Conservation (phyloP, 1,140 invertebrate species). For the Caenorhabditis briggsae region DNA sequence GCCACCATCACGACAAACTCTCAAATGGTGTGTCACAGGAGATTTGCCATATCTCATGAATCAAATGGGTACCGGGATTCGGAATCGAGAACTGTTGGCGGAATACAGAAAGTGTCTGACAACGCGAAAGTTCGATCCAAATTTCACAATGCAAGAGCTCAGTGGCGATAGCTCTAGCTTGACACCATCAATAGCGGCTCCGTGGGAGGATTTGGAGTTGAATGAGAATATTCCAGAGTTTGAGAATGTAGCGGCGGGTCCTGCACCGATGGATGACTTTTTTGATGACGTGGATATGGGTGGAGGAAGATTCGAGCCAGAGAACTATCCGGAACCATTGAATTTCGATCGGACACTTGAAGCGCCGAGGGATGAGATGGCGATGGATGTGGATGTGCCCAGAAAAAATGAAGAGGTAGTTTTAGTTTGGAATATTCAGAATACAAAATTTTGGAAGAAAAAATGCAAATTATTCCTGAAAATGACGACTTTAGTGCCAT, state of each 20-base stretch:
- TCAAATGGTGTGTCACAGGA: slow-evolving; percentile 99
- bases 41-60: slow-evolving; percentile 75
- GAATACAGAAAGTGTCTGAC: neutral
- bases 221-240: slow-evolving; percentile 5
- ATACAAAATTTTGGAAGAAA: too few relatives aligned
- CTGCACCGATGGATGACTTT: neutral
- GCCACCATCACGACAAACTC: slow-evolving; percentile 92
- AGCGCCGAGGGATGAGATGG: neutral
- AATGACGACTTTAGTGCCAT: neutral
- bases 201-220: slow-evolving; percentile 6
- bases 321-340: too few relatives aligned
- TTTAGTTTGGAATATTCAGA: too few relatives aligned
- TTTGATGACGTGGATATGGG: neutral
- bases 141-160: neutral
- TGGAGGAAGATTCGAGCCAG: neutral
- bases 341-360: neutral
- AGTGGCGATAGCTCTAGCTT: slow-evolving; percentile 4
- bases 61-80: neutral
- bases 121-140: neutral
- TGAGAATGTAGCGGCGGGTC: neutral
- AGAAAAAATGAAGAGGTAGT: too few relatives aligned
- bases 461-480: too few relatives aligned
- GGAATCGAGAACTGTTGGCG: neutral
- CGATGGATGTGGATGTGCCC: neutral
- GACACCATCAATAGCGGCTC: neutral